A percentile compares a stretch with the other conserved stretches of the same genome.
phyloP scores from a whole-genome alignment of 2,797 vertebrate species.

The Melanotaenia parkinsoni region DNA sequence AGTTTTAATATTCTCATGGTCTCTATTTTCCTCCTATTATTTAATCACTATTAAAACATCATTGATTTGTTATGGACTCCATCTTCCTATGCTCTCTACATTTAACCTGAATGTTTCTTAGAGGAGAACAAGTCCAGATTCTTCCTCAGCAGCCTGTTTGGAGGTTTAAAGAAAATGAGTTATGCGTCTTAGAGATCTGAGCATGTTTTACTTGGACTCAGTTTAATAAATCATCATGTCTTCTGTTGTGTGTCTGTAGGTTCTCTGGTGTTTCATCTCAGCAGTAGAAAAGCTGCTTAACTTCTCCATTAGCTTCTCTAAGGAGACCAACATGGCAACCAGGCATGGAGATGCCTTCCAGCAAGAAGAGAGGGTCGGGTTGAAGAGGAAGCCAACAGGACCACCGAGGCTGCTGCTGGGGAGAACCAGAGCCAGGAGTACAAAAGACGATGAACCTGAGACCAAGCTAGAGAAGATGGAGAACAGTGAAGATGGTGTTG shows the following conservation, averaged over 20 bases:
- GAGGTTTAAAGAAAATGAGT: no score
- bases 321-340: not conserved
- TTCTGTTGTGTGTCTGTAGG: conserved; percentile 14
- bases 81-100: no score
- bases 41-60: no score
- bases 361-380: conserved; percentile 26
- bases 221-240: not conserved
- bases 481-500: not conserved
- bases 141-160: no score
- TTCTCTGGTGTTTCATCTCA: conserved; percentile 12
- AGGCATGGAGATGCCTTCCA: not conserved
- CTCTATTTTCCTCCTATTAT: no score
- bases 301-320: conserved; percentile 2
- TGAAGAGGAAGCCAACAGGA: conserved; percentile 71
- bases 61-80: no score
- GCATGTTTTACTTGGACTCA: not conserved
- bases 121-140: no score
- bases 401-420: conserved; percentile 71
- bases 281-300: not conserved
- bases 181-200: no score
- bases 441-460: conserved; percentile 10
- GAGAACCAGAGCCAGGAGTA: conserved; percentile 45
- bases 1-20: no score
- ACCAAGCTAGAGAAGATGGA: not conserved
- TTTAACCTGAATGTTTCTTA: no score